Base-by-base conservation (phyloP, 2,797 vertebrate species). In the Gymnoscopelus microlampas region DNA sequence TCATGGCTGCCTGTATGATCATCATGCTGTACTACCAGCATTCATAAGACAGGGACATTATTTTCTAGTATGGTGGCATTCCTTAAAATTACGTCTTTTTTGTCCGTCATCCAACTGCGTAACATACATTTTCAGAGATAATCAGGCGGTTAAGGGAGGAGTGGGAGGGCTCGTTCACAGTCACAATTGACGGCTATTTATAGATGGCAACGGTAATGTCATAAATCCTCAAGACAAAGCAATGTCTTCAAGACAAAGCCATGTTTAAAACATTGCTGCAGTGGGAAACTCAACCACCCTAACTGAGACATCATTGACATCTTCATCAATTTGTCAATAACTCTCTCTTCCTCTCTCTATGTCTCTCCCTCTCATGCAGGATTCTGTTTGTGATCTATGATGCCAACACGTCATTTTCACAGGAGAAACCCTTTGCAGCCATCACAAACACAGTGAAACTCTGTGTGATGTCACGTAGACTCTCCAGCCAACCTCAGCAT, bases 21-120 rank as follows among this genome's bases (percentile, higher is more conserved):
- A 10, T 44, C 8, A 10, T 44, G 9, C 39, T 10, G 39, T 10
- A 44, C 7, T 39, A 39, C 39, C 39, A 10, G 39, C 39, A 10
- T 44, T 44, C 39, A 10, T 10, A 55, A 74, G 73, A 62, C 53
- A 56, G 60, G 44, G 56, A 75, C 65, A 76, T 70, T 51, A 15
- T 50, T 65, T 74, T 70, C 82, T 79, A 63, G 80, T 76, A 80
- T 7, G 61, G 85, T 71, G 64, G 73, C 89, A 92, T 92, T 92
- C 84, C 83, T 83, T 58, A 19, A 64, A 66, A 71, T 83, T 66
- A 65, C 78, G 83, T 79, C 64, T 35, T 13, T 48, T 47, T 24
- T 83, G 68, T 83, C 59, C 79, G 73, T 66, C 15, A 13, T 11
- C 56, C 68, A 68, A 71, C 63, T 76, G 72, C 47, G 64, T 69